These are phyloP conservation scores for Eudyptes chrysolophus DNA, from an alignment of 2,113 vertebrate genomes.

Conservation along the genomic window DNA sequence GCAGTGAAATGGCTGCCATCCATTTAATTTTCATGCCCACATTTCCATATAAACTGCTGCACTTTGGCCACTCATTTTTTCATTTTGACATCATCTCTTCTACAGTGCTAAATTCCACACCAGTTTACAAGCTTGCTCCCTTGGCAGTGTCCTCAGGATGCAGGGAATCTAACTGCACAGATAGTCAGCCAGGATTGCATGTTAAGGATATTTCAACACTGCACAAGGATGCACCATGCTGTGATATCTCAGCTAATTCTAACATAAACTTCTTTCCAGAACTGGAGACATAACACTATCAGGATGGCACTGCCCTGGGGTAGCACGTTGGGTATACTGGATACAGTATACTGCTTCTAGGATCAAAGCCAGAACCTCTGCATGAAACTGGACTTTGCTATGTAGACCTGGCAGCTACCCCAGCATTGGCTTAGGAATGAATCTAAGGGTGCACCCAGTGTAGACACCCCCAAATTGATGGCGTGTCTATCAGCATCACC, in stretches of 20 bases:
- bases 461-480: neutral
- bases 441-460: neutral
- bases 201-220: neutral
- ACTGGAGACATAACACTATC: neutral
- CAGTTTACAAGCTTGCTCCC: neutral
- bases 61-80: neutral
- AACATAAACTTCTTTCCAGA: neutral
- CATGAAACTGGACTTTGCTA: neutral
- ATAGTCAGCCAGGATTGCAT: neutral
- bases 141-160: neutral
- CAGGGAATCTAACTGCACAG: neutral
- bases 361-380: neutral
- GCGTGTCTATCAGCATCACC: fast-evolving
- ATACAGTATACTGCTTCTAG: neutral
- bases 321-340: neutral
- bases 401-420: neutral
- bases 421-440: neutral
- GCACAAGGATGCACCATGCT: neutral
- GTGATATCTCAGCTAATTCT: neutral
- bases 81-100: neutral
- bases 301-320: neutral
- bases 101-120: neutral
- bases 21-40: neutral
- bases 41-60: neutral
- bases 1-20: neutral